Evolutionary conservation across 2,797 vertebrate species (phyloP), one percentile per base, ranked within the genome.

Genomic region (Erethizon dorsatum): DNA sequence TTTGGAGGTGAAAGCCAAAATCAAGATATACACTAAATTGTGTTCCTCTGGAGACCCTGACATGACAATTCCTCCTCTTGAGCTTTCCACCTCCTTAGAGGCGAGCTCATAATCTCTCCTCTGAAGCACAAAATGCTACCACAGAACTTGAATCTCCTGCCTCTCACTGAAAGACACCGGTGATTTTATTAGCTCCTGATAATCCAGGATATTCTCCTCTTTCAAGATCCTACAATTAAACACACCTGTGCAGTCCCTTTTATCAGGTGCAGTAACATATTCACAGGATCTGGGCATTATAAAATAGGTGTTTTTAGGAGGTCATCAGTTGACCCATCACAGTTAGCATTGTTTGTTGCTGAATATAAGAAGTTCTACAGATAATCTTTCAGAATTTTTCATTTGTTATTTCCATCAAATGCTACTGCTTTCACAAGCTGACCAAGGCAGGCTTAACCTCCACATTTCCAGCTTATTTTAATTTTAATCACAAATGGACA

Each of bases 51-150:
- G 10, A 61, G n/a, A 8, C 12, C 31, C 26, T 52, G 63, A 56
- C 3, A 22, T 20, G 11, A 65, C 14, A 61, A 15, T n/a, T 7
- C 12, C 8, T 7, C 47, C 61, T 37, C 28, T 15, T 13, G 0
- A 6, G 22, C 6, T 45, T 45, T 1, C 11, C 11, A 0, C 1
- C 59, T 84, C 37, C 20, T 31, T 0, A 7, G 15, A 2, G 37
- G 18, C 45, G 1, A 3, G 8, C 50, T 83, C 33, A 2, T 7
- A 4, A 9, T 3, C 26, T 24, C 11, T 69, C 54, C 5, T 59
- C 31, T n/a, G 13, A 1, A 1, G n/a, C 33, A 24, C 1, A 17
- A 33, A 78, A 20, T 69, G 24, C 17, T 37, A 2, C 15, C 78
- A 37, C 31, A 57, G 18, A 82, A 11, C 0, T 7, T 47, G 10